These are phyloP conservation scores for Cyphomyrus discorhynchus DNA, from an alignment of 2,113 vertebrate species.

Conservation along the genomic window DNA sequence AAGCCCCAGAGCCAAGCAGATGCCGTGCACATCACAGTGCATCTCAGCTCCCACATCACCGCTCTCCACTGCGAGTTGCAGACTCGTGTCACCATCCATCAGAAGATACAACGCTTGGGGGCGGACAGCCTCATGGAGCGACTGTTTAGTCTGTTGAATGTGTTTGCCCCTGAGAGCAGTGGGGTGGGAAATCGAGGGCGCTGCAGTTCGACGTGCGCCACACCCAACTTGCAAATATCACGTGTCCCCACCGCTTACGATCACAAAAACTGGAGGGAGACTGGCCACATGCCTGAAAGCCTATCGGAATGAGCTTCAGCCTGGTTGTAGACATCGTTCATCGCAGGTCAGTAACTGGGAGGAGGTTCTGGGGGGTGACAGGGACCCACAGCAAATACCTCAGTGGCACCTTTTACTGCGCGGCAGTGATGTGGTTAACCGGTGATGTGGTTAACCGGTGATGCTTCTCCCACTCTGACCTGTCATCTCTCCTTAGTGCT, in stretches of 20 bases:
- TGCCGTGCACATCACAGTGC: background rate
- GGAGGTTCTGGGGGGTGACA: background rate
- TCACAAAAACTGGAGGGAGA: background rate
- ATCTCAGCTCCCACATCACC: background rate
- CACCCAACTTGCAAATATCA: background rate
- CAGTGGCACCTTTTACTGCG: slow-evolving; percentile 24
- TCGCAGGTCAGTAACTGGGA: background rate
- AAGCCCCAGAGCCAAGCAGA: background rate
- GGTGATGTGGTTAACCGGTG: slow-evolving; percentile 29
- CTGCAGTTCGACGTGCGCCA: background rate
- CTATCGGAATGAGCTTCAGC: background rate
- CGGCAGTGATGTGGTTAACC: slow-evolving; percentile 29
- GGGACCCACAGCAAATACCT: background rate
- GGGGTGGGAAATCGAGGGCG: background rate
- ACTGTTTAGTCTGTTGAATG: background rate
- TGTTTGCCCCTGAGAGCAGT: background rate
- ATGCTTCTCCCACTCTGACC: background rate
- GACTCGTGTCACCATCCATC: background rate
- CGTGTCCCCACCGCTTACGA: background rate
- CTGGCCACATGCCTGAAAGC: background rate
- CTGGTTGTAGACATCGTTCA: background rate
- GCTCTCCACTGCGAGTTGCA: background rate
- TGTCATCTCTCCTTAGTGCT: slow-evolving; percentile 15
- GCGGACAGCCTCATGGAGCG: background rate
- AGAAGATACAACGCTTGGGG: background rate